Base-by-base conservation (phyloP, 2,888 invertebrate species). In the Taphrorychus bicolor region DNA sequence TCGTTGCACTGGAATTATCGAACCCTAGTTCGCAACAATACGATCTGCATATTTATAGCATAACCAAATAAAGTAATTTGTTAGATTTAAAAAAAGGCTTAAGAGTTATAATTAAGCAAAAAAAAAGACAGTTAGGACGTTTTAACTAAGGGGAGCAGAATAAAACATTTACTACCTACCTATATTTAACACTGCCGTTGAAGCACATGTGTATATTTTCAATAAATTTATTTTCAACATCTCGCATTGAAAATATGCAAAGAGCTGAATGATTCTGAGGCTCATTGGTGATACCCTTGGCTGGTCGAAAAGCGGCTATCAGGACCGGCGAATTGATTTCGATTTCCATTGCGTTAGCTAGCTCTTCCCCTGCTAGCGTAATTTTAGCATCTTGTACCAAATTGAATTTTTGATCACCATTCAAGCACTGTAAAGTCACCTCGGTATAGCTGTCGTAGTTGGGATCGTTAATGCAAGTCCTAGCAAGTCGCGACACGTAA, bases 121-220 rank as follows among this genome's bases (percentile, higher is more conserved):
- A n/a, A n/a, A n/a, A n/a, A n/a, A n/a, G n/a, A n/a, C n/a, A n/a
- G n/a, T n/a, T n/a, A n/a, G n/a, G n/a, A n/a, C n/a, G n/a, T n/a
- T n/a, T n/a, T n/a, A n/a, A n/a, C n/a, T n/a, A n/a, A n/a, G n/a
- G n/a, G n/a, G n/a, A n/a, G n/a, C n/a, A 45, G 14, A 2, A 3
- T 45, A 45, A 45, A 45, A 45, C 32, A 32, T 5, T 32, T 45
- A 16, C 16, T 45, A 19, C 65, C 65, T 45, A 69, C 69, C 97
- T 89, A 79, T 95, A 93, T 79, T 93, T 94, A 73, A 94, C 93
- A 75, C 93, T 93, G 24, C 97, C 97, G 82, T 96, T 94, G 81
- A 97, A 97, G 83, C 98, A 98, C 90, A 95, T 93, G 81, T 97
- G 96, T 76, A 98, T 96, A 84, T 98, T 98, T 82, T 96, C 94